A percentile compares a stretch with the other conserved stretches of the same genome.
Evolutionary conservation across 1,140 invertebrate genomes (phyloP).

Genomic region (Drosophila nigrodunni): DNA sequence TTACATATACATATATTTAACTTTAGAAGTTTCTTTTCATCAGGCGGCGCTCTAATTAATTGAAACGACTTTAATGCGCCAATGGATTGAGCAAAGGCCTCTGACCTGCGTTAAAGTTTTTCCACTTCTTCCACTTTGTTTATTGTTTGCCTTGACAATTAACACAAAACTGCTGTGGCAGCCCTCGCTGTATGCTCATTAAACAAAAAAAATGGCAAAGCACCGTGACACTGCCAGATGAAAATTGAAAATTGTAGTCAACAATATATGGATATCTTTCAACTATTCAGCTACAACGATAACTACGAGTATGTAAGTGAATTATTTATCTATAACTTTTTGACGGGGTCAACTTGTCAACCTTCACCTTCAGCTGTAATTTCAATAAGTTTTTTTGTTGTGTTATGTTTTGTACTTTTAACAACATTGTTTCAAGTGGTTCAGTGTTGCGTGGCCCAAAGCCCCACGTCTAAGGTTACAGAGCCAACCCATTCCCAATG

Average conservation of each 20-base stretch:
- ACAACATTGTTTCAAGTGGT: conserved; percentile 62
- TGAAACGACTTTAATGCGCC: conserved; percentile 49
- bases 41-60: conserved; percentile 72
- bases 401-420: conserved; percentile 27
- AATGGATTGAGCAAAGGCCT: conserved; percentile 43
- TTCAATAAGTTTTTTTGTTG: conserved; percentile 50
- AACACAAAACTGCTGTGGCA: conserved; percentile 7
- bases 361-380: conserved; percentile 77
- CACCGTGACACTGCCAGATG: conserved; percentile 39
- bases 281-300: not conserved
- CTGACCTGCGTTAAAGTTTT: conserved; percentile 40
- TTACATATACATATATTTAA: not conserved
- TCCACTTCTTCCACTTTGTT: not conserved
- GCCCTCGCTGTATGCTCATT: conserved; percentile 23
- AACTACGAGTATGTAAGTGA: no score
- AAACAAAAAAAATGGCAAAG: conserved; percentile 46
- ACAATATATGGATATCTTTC: not conserved
- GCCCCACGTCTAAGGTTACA: conserved; percentile 72
- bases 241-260: conserved; percentile 2
- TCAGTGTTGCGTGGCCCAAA: conserved; percentile 56
- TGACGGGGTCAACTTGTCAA: conserved; percentile 14
- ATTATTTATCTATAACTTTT: not conserved
- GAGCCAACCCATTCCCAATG: not conserved
- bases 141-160: conserved; percentile 38
- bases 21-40: not conserved